phyloP scores from a whole-genome alignment of 1,140 invertebrate genomes.

The Camponotus floridanus region DNA sequence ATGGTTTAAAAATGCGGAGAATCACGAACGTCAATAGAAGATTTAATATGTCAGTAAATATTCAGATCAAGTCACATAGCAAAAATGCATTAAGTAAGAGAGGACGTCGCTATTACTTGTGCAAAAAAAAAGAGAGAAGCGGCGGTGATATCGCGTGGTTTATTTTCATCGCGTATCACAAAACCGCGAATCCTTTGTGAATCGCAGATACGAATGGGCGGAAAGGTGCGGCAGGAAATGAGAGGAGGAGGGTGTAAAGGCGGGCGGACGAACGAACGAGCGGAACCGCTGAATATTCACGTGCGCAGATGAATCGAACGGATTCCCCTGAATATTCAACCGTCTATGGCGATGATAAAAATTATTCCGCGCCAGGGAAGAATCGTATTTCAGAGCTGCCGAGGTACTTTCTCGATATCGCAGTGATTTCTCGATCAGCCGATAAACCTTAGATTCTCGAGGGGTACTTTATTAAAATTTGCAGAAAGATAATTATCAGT shows the following conservation, averaged over 20 bases:
- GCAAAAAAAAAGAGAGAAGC: not conserved
- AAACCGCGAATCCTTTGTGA: conserved; percentile 60
- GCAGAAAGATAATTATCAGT: conserved; percentile 39
- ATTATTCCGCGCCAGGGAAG: conserved; percentile 64
- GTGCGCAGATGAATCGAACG: conserved; percentile 75
- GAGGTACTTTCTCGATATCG: conserved; percentile 54
- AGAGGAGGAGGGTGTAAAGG: conserved; percentile 59
- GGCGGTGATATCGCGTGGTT: conserved; percentile 45
- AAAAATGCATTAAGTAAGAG: conserved; percentile 26
- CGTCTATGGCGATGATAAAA: conserved; percentile 68
- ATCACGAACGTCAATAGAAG: not conserved
- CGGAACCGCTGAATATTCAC: conserved; percentile 78
- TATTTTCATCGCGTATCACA: conserved; percentile 50
- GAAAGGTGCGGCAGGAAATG: conserved; percentile 69
- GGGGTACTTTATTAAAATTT: conserved; percentile 20
- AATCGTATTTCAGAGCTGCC: conserved; percentile 58
- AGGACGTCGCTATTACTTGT: not conserved
- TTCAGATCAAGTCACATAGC: not conserved
- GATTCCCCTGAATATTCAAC: conserved; percentile 76
- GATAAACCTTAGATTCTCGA: conserved; percentile 11
- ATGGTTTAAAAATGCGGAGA: not conserved
- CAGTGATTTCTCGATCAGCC: conserved; percentile 68
- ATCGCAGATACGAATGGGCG: conserved; percentile 32
- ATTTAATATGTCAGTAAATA: not conserved
- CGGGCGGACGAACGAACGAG: conserved; percentile 65